phyloP scores from a whole-genome alignment of 2,888 invertebrate species.

The Drosophila crucigera region DNA sequence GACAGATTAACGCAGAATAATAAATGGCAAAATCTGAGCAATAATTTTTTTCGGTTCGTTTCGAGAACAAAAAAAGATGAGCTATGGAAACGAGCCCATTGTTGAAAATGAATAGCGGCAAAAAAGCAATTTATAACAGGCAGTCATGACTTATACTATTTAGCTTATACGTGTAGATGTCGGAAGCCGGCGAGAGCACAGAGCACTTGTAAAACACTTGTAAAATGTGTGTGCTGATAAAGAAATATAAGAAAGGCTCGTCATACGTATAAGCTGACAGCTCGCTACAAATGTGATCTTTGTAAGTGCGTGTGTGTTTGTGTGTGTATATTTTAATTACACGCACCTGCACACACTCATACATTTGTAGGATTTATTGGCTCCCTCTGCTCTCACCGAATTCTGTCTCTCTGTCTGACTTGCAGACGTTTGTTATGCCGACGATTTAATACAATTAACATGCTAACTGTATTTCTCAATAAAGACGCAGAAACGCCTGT shows the following conservation, averaged over 20 bases:
- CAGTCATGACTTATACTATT: conserved; percentile 47
- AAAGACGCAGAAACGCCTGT: conserved; percentile 59
- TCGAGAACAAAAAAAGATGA: conserved; percentile 40
- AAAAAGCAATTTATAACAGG: conserved; percentile 56
- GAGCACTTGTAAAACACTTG: conserved; percentile 39
- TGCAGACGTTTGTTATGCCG: conserved; percentile 58
- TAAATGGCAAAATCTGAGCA: conserved; percentile 8
- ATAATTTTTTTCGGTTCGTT: conserved; percentile 37
- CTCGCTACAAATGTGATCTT: conserved; percentile 11
- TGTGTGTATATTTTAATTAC: not conserved
- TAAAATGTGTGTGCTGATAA: conserved; percentile 46
- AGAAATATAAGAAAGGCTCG: conserved; percentile 58
- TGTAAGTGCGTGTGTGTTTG: not conserved
- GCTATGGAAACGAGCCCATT: conserved; percentile 49
- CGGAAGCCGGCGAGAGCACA: conserved; percentile 50
- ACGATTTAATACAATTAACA: conserved; percentile 81
- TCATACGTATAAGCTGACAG: conserved; percentile 26
- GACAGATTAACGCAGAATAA: not conserved
- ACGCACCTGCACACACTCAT: not conserved
- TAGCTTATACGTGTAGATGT: conserved; percentile 31
- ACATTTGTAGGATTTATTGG: not conserved
- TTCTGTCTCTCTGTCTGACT: conserved; percentile 12
- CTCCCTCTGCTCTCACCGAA: not conserved
- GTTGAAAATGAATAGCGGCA: conserved; percentile 38
- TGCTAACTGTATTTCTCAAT: conserved; percentile 80